phyloP scores from a whole-genome alignment of 2,888 invertebrate species.

The Amblyjoppa fuscipennis region DNA sequence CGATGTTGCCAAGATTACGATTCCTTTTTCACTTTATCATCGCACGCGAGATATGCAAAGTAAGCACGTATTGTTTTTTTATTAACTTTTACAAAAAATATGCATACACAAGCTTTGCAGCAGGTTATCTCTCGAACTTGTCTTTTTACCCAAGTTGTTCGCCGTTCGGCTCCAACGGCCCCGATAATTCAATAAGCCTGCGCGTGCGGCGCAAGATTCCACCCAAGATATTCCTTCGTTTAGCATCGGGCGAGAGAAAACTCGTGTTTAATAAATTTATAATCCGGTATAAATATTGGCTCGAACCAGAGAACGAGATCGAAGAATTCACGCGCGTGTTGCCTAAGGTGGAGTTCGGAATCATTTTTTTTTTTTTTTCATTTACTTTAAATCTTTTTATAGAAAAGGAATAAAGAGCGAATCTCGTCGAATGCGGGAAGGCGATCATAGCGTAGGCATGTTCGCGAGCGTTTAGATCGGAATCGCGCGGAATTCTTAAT shows the following conservation, averaged over 20 bases:
- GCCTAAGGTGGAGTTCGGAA: neutral
- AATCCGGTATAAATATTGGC: conserved; percentile 15
- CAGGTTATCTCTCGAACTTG: neutral
- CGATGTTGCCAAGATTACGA: neutral
- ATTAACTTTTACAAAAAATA: neutral
- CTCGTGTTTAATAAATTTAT: conserved; percentile 26
- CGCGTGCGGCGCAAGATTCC: neutral
- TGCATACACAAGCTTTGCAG: neutral
- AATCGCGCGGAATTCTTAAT: conserved; percentile 49
- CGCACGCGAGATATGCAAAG: neutral
- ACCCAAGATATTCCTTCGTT: neutral
- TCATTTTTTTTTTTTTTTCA: conserved; percentile 1
- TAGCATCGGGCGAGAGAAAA: conserved; percentile 6
- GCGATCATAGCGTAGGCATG: conserved; percentile 12
- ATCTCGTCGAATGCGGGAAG: conserved; percentile 36
- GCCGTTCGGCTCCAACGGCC: neutral
- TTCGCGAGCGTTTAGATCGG: conserved; percentile 27
- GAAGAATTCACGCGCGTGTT: conserved; percentile 30
- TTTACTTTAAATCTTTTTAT: conserved; percentile 24
- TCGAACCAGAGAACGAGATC: conserved; percentile 32
- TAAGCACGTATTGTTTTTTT: neutral
- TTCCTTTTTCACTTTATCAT: neutral
- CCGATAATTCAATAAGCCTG: conserved; percentile 5
- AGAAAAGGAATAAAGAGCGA: conserved; percentile 29
- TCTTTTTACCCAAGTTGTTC: neutral